A percentile compares a stretch with the other conserved stretches of the same genome.
Conservation (phyloP, 2,113 vertebrate species). For the Microtus ochrogaster region DNA sequence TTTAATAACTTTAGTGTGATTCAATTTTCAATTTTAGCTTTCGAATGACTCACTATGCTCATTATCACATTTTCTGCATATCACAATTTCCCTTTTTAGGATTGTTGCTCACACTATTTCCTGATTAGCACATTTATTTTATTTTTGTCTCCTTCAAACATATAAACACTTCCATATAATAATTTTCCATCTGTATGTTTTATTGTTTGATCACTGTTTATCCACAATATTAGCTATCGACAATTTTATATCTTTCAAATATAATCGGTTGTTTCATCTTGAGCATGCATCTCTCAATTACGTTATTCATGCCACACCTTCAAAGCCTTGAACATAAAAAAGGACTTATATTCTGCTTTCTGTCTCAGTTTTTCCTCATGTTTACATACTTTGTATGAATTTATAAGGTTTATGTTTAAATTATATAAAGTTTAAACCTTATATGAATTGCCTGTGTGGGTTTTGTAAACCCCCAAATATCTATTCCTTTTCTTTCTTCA, state of each 20-base stretch:
- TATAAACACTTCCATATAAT: conserved; percentile 39
- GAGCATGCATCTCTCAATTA: neutral
- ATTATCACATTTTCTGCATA: conserved; percentile 47
- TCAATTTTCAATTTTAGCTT: conserved; percentile 75
- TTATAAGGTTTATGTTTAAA: neutral
- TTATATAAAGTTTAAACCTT: neutral
- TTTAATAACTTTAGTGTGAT: conserved; percentile 76
- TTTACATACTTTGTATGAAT: neutral
- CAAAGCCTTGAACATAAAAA: neutral
- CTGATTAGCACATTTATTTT: conserved; percentile 66
- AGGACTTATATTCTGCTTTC: neutral
- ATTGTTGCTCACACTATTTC: conserved; percentile 50
- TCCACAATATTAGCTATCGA: neutral
- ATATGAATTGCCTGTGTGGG: neutral
- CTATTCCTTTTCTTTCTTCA: neutral
- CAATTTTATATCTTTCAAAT: conserved; percentile 3
- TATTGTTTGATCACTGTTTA: conserved; percentile 36
- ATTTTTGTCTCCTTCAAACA: conserved; percentile 63
- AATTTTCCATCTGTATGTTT: conserved; percentile 47
- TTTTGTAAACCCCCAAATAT: neutral
- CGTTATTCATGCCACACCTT: neutral
- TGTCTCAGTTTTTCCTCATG: conserved; percentile 1
- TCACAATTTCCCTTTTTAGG: conserved; percentile 30
- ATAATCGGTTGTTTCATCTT: neutral
- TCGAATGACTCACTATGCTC: conserved; percentile 58